Evolutionary conservation across 2,888 invertebrate species (phyloP).

Genomic region (Agonum fuliginosum): DNA sequence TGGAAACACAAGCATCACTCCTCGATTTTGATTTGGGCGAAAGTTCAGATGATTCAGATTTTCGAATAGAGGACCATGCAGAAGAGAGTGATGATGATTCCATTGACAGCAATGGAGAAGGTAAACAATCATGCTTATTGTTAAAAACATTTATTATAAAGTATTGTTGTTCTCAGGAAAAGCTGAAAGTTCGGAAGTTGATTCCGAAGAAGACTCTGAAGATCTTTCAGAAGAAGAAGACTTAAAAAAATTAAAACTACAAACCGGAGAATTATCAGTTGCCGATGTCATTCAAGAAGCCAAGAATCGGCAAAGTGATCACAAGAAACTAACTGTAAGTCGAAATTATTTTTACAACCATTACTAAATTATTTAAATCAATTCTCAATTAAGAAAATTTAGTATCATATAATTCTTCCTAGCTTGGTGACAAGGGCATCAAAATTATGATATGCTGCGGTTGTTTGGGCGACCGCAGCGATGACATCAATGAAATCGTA

Average conservation of each 20-base stretch:
- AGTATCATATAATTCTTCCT: too few relatives aligned
- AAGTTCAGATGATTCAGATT: constrained; percentile 96
- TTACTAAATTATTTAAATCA: too few relatives aligned
- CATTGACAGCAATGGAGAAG: constrained; percentile 81
- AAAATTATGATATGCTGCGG: constrained; percentile 92
- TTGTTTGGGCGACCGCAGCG: constrained; percentile 94
- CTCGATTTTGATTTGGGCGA: constrained; percentile 91
- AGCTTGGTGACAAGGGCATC: constrained; percentile 74
- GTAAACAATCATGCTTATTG: constrained; percentile 67
- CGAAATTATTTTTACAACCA: too few relatives aligned
- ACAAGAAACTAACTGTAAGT: constrained; percentile 68
- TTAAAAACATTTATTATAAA: constrained; percentile 6
- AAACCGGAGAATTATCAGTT: constrained; percentile 71
- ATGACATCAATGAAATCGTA: constrained; percentile 95
- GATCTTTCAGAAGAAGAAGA: constrained; percentile 71
- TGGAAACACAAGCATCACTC: constrained; percentile 83
- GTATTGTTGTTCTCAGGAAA: constrained; percentile 40
- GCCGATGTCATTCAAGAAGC: constrained; percentile 75
- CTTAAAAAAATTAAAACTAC: constrained; percentile 68
- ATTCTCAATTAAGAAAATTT: too few relatives aligned
- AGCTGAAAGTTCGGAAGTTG: constrained; percentile 64
- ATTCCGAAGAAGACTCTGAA: constrained; percentile 71
- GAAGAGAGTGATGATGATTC: constrained; percentile 87
- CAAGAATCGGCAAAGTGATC: constrained; percentile 71
- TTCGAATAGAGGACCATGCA: constrained; percentile 90